Evolutionary conservation across 2,113 vertebrate species (phyloP).

Genomic region (Ophiodon elongatus): DNA sequence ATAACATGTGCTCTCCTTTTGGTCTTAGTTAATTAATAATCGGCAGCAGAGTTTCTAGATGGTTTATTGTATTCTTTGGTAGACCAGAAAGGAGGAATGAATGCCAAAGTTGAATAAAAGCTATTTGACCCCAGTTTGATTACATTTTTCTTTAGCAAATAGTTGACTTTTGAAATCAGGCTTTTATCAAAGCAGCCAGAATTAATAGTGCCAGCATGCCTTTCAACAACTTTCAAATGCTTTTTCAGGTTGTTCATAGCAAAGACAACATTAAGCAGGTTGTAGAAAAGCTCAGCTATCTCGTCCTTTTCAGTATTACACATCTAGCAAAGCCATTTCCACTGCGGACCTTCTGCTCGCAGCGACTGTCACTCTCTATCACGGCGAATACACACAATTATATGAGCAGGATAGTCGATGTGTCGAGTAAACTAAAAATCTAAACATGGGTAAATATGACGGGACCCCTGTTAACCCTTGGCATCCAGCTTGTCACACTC

Average conservation of each 20-base stretch:
- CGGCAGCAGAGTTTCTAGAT: not conserved
- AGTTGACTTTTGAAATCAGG: not conserved
- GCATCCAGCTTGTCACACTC: not conserved
- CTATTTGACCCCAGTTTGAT: not conserved
- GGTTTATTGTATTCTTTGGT: not conserved
- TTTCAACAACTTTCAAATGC: not conserved
- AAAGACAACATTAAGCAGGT: not conserved
- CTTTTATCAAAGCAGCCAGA: not conserved
- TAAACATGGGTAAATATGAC: not conserved
- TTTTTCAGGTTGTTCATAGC: not conserved
- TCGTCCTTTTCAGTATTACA: not conserved
- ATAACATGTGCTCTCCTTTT: not conserved
- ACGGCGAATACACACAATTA: not conserved
- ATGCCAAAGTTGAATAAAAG: not conserved
- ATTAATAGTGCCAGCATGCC: not conserved
- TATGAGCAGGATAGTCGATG: no score
- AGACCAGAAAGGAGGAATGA: not conserved
- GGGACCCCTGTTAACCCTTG: not conserved
- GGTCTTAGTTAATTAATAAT: not conserved
- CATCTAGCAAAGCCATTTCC: not conserved
- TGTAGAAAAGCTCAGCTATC: not conserved
- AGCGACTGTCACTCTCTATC: conserved; percentile 4
- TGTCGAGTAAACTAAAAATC: not conserved
- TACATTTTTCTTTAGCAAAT: not conserved
- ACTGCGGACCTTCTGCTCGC: not conserved